Base-by-base conservation (phyloP, 2,113 vertebrate genomes). In the Passer montanus region DNA sequence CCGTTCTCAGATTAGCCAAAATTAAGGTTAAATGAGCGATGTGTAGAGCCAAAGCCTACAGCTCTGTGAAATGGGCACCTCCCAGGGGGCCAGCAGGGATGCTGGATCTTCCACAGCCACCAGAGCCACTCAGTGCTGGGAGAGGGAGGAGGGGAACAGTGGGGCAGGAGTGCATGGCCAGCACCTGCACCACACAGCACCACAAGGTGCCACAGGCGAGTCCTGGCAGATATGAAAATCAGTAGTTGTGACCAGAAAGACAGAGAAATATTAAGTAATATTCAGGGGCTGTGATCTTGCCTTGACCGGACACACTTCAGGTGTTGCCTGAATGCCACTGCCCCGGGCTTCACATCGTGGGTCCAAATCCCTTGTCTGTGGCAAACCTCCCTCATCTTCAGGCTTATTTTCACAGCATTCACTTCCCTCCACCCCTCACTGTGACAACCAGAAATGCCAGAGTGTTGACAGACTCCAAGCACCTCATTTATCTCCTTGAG, bases 301-400 rank as follows among this genome's bases (percentile, higher is more conserved):
- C 68, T 41, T 27, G 22, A 59, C 13, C 20, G 35, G 69, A 59
- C 28, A n/a, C 52, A 18, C 39, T 80, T 73, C 60, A 24, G 37
- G 26, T 27, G 50, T n/a, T 30, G 41, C 11, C 41, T 15, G 24
- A 84, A 46, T 2, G 27, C 55, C 47, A 6, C 43, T 78, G 79
- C 10, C 68, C 12, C 0, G 1, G 58, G 46, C 72, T 67, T 26
- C 49, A n/a, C 1, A 0, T 9, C 6, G 5, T 0, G 1, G 11
- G 10, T 27, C 37, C 37, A 41, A 15, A 39, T 11, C 35, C 37
- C 17, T 7, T 10, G 1, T 8, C 72, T 53, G 50, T 1, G 2
- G 68, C 63, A 92, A 80, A 68, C 10, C 66, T 55, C 39, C 18
- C 17, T n/a, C 69, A 13, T 8, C 72, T 58, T 56, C 69, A 15